Evolutionary conservation across 2,888 invertebrate species (phyloP), one percentile per base, ranked within the genome.

Genomic region (Lutraria lutraria): DNA sequence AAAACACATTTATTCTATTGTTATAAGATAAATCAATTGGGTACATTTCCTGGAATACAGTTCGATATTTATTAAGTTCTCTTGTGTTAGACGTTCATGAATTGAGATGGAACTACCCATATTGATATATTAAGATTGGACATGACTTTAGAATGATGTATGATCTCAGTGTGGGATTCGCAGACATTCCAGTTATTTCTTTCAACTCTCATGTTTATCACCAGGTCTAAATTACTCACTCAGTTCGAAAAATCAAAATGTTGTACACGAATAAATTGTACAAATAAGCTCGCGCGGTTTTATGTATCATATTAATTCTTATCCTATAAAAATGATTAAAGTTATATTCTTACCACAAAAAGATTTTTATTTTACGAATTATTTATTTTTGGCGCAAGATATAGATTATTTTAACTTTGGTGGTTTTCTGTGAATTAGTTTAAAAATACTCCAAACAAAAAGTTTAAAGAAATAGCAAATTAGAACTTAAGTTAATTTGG

Each of bases 11-110:
- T 81, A 87, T 85, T 85, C 87, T 88, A 83, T 87, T 85, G 89
- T 89, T 89, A 89, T 87, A 82, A 52, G 85, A 85, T 87, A 89
- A 89, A 89, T 89, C 89, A 85, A 87, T 89, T 87, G 76, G 83
- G 53, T 87, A 82, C 84, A 87, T 87, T 87, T 89, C 87, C 63
- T 87, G 76, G 54, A 34, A 83, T 85, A 79, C 79, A 68, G 56
- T 83, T 87, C 87, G 54, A 87, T 87, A 83, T 87, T 85, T 89
- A 85, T 87, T 87, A 84, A 85, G 63, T 72, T 80, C 85, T 81
- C 60, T 43, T 84, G 52, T 82, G 81, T 82, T 85, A 87, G 85
- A 82, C 85, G 63, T 56, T 68, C 80, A 31, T 81, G 83, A 68
- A 87, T 82, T 89, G 85, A 83, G 83, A 87, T 82, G 81, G 82